Evolutionary conservation across 2,888 invertebrate species (phyloP).

Genomic region (Lathronympha strigana): DNA sequence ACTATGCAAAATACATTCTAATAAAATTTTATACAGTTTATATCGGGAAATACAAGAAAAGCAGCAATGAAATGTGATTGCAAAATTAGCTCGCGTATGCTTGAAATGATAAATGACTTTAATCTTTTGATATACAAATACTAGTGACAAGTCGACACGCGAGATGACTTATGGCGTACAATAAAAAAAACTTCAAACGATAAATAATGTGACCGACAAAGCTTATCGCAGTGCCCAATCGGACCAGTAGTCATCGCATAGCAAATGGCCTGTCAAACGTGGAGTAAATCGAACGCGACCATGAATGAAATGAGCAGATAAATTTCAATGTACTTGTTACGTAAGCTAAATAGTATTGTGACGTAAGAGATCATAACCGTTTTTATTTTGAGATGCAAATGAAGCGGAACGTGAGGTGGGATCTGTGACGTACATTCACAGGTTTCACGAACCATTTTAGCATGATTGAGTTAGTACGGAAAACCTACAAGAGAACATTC

Average conservation of each 20-base stretch:
- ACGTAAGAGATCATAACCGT: slow-evolving; percentile 58
- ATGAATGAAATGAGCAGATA: slow-evolving; percentile 40
- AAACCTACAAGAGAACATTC: neutral
- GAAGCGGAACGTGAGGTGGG: slow-evolving; percentile 53
- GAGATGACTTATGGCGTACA: neutral
- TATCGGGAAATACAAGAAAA: too few relatives aligned
- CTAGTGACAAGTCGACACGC: neutral
- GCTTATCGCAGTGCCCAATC: slow-evolving; percentile 29
- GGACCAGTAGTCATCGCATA: slow-evolving; percentile 25
- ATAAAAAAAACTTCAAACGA: neutral
- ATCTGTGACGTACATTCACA: slow-evolving; percentile 38
- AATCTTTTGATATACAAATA: neutral
- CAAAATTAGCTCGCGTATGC: neutral
- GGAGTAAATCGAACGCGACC: slow-evolving; percentile 33
- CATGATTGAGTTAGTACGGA: slow-evolving; percentile 1
- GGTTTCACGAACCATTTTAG: slow-evolving; percentile 37
- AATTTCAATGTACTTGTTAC: slow-evolving; percentile 42
- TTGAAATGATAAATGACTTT: neutral
- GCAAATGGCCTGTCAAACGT: slow-evolving; percentile 30
- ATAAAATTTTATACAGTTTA: too few relatives aligned
- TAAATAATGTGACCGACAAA: slow-evolving; percentile 20
- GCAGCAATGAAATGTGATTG: neutral
- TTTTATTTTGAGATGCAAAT: slow-evolving; percentile 62
- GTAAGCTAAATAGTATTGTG: slow-evolving; percentile 51
- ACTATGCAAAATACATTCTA: too few relatives aligned